Conservation (phyloP, 2,113 vertebrate genomes). For the Motacilla alba region DNA sequence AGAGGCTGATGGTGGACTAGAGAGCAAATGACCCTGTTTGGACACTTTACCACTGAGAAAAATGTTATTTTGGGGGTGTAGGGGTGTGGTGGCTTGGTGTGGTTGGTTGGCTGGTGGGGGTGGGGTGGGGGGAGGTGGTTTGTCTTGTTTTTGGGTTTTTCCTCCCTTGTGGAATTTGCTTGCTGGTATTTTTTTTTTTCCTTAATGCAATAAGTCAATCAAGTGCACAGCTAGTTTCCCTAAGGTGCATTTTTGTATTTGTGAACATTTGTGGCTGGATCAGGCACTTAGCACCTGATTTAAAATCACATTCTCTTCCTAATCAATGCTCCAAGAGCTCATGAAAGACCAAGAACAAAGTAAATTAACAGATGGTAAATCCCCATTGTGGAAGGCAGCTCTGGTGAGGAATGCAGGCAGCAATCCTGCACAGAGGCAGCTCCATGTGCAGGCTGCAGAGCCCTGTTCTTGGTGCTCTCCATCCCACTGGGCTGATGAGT, state of each 20-base stretch:
- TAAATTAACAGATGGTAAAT: neutral
- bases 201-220: neutral
- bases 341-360: neutral
- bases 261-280: neutral
- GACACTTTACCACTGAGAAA: neutral
- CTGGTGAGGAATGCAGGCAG: neutral
- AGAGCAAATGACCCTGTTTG: neutral
- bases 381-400: neutral
- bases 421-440: neutral
- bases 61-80: neutral
- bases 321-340: neutral
- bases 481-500: fast-evolving
- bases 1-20: neutral
- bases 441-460: neutral
- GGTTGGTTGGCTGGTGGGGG: no score
- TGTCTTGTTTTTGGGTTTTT: neutral
- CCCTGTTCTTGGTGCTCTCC: fast-evolving
- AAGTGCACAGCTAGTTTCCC: neutral
- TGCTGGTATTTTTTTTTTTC: neutral
- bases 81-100: no score
- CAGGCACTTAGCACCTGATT: neutral
- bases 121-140: neutral
- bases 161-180: neutral
- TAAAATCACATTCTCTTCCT: neutral
- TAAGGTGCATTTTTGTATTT: neutral